phyloP scores from a whole-genome alignment of 2,888 invertebrate genomes.

The Lasioglossum morio region DNA sequence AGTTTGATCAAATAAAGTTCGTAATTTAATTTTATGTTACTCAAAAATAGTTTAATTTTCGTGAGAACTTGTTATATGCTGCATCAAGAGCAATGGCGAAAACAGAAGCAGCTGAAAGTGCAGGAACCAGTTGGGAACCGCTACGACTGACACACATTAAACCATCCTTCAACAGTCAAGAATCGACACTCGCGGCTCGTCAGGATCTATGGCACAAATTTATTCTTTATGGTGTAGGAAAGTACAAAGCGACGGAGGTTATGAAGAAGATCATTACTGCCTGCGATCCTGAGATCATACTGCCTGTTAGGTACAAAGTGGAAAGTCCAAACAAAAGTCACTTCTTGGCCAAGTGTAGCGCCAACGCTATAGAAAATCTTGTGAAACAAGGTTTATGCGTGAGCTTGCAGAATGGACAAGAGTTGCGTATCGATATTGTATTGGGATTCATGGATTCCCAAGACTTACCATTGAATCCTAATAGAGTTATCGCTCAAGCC shows the following conservation, averaged over 20 bases:
- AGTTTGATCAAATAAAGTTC: not conserved
- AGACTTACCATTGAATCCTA: slow-evolving; percentile 75
- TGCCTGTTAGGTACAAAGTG: slow-evolving; percentile 77
- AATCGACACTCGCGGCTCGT: slow-evolving; percentile 74
- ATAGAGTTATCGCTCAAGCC: slow-evolving; percentile 71
- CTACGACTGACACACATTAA: slow-evolving; percentile 76
- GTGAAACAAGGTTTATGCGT: slow-evolving; percentile 75
- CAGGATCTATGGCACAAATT: slow-evolving; percentile 82
- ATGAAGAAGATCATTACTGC: slow-evolving; percentile 72
- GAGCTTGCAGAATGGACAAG: slow-evolving; percentile 66
- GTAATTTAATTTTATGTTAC: not conserved
- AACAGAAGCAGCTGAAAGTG: slow-evolving; percentile 22
- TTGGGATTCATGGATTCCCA: slow-evolving; percentile 75
- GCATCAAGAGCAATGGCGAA: slow-evolving; percentile 36
- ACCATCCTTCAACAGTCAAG: slow-evolving; percentile 73
- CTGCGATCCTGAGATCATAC: slow-evolving; percentile 75
- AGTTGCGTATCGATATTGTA: slow-evolving; percentile 77
- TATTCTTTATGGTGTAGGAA: slow-evolving; percentile 75
- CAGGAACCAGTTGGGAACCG: slow-evolving; percentile 70
- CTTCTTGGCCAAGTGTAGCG: slow-evolving; percentile 77
- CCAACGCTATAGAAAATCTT: slow-evolving; percentile 75
- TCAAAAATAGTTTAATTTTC: not conserved
- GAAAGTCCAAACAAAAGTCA: slow-evolving; percentile 75
- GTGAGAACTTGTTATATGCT: not conserved
- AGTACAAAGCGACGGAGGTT: slow-evolving; percentile 68